These are phyloP conservation scores for Coronaproctus castanopsis DNA, from an alignment of 2,888 invertebrate genomes.

Conservation along the genomic window DNA sequence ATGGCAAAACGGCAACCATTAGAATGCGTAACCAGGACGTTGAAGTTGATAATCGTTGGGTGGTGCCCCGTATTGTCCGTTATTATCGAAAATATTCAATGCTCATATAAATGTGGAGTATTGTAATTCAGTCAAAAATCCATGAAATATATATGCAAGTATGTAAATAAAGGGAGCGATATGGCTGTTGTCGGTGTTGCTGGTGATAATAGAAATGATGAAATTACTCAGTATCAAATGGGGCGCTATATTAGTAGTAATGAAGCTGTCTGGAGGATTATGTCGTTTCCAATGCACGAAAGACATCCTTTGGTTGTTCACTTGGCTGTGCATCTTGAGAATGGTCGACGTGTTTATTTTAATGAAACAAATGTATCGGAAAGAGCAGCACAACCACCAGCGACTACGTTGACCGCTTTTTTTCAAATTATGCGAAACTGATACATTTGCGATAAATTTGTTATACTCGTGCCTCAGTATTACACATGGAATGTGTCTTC, in stretches of 20 bases:
- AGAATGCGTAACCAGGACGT: constrained; percentile 14
- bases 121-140: constrained; percentile 27
- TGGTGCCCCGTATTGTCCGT: constrained; percentile 18
- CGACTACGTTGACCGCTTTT: constrained; percentile 23
- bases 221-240: constrained; percentile 20
- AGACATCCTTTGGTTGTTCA: constrained; percentile 21
- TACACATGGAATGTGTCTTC: constrained; percentile 17
- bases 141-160: constrained; percentile 26
- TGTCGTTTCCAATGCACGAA: constrained; percentile 23
- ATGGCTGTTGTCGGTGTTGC: constrained; percentile 14
- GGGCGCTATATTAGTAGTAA: constrained; percentile 20
- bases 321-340: constrained; percentile 22
- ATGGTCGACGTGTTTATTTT: constrained; percentile 21
- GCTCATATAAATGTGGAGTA: constrained; percentile 26
- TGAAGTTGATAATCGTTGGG: constrained; percentile 18
- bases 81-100: constrained; percentile 19
- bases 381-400: constrained; percentile 15
- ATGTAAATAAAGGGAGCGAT: constrained; percentile 20
- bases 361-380: constrained; percentile 5
- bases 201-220: constrained; percentile 20
- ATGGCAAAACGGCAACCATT: constrained; percentile 14
- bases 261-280: constrained; percentile 18
- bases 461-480: constrained; percentile 23
- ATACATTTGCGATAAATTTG: constrained; percentile 25
- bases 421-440: constrained; percentile 24